A percentile compares a stretch with the other conserved stretches of the same genome.
Conservation (phyloP, 2,888 invertebrate genomes). For the Tipula helvola region DNA sequence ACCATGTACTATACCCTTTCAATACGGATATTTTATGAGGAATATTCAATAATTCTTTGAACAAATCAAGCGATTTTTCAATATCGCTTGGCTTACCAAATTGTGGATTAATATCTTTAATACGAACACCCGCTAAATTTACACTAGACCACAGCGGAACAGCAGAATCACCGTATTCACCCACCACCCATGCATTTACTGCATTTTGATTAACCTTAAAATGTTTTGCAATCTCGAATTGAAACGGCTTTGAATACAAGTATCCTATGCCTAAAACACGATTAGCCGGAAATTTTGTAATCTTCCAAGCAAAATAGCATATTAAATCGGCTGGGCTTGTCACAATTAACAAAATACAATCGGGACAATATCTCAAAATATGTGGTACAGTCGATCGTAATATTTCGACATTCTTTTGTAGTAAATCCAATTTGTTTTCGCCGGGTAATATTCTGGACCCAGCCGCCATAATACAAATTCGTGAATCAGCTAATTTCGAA, state of each 20-base stretch:
- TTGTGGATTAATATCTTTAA: constrained; percentile 54
- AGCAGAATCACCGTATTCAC: constrained; percentile 79
- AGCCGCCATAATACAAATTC: constrained; percentile 71
- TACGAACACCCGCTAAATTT: constrained; percentile 68
- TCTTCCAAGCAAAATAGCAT: constrained; percentile 78
- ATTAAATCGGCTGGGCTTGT: constrained; percentile 82
- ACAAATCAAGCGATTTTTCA: constrained; percentile 60
- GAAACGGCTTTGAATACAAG: constrained; percentile 75
- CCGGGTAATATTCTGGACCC: constrained; percentile 72
- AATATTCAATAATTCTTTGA: constrained; percentile 60
- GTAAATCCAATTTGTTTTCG: constrained; percentile 63
- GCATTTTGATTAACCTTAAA: constrained; percentile 66
- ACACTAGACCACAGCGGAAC: constrained; percentile 85
- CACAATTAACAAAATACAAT: constrained; percentile 66
- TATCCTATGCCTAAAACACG: constrained; percentile 79
- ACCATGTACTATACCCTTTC: constrained; percentile 82
- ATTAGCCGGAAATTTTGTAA: constrained; percentile 70
- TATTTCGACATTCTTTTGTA: constrained; percentile 73
- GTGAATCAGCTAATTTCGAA: constrained; percentile 54
- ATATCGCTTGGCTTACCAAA: constrained; percentile 55
- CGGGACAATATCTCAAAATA: constrained; percentile 49
- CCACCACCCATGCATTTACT: constrained; percentile 77
- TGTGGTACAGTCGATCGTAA: constrained; percentile 64
- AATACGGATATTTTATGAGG: constrained; percentile 65
- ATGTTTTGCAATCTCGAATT: constrained; percentile 64